Evolutionary conservation across 2,888 invertebrate genomes (phyloP).

Genomic region (Drosophila recens): DNA sequence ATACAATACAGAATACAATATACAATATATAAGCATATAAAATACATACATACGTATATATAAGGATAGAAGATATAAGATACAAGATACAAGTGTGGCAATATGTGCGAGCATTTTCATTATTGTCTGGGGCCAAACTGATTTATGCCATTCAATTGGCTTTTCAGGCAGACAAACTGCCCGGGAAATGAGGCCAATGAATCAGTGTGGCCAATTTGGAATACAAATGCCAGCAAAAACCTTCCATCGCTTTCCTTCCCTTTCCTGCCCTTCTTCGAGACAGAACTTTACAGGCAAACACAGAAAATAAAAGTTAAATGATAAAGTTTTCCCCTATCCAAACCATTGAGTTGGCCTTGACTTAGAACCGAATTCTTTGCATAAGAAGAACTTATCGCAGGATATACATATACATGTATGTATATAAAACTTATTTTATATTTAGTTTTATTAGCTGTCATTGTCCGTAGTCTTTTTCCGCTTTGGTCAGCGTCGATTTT

Average conservation of each 20-base stretch:
- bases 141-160: conserved; percentile 71
- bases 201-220: conserved; percentile 61
- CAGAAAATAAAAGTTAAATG: conserved; percentile 29
- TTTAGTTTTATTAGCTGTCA: background rate
- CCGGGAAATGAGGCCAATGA: conserved; percentile 66
- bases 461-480: background rate
- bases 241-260: background rate
- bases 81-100: conserved; percentile 34
- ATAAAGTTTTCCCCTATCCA: conserved; percentile 15
- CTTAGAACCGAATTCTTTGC: conserved; percentile 9
- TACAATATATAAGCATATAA: conserved; percentile 10
- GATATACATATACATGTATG: background rate
- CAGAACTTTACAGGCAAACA: conserved; percentile 22
- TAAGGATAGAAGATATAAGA: conserved; percentile 12
- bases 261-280: background rate
- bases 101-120: conserved; percentile 56
- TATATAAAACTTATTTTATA: background rate
- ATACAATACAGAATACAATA: conserved; percentile 46
- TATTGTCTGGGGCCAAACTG: conserved; percentile 62
- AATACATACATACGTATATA: background rate
- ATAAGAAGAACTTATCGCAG: background rate
- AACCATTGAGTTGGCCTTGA: conserved; percentile 21
- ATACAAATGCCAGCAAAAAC: conserved; percentile 47
- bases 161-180: conserved; percentile 62
- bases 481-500: background rate